phyloP scores from a whole-genome alignment of 2,797 vertebrate genomes.

The Xenopus petersii region DNA sequence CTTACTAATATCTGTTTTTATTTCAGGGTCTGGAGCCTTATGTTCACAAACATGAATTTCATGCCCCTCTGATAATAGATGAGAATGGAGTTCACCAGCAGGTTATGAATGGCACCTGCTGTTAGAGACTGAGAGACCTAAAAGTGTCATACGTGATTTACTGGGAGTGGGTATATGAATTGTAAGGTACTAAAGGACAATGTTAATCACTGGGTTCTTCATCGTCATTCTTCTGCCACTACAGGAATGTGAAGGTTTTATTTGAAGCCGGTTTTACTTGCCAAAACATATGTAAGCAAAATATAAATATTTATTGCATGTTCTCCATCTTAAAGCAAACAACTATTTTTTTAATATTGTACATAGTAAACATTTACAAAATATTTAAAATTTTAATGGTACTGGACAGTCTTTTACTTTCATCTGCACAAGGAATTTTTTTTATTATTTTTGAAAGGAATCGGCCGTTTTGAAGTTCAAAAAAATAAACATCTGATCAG shows the following conservation, averaged over 20 bases:
- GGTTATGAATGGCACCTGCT: constrained; percentile 79
- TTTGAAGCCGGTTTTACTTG: constrained; percentile 23
- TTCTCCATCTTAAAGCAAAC: constrained; percentile 11
- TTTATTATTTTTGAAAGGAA: neutral
- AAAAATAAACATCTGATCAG: too few species aligned
- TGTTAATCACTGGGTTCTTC: constrained; percentile 14
- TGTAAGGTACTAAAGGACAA: neutral
- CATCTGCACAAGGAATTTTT: neutral
- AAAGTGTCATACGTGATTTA: neutral
- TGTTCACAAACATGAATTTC: constrained; percentile 80
- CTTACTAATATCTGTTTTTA: neutral
- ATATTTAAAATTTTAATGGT: constrained; percentile 30
- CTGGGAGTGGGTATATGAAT: neutral
- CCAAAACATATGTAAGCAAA: constrained; percentile 5
- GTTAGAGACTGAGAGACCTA: neutral
- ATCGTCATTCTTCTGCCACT: neutral
- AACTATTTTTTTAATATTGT: constrained; percentile 36
- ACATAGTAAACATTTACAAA: constrained; percentile 31
- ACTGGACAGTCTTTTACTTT: constrained; percentile 20
- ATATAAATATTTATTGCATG: constrained; percentile 17
- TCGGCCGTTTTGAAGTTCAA: too few species aligned
- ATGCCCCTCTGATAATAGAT: constrained; percentile 78
- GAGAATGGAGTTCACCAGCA: constrained; percentile 75
- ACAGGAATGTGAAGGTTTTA: neutral
- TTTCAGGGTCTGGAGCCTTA: constrained; percentile 80